Conservation (phyloP, 1,140 invertebrate genomes). For the Aphaenogaster floridana region DNA sequence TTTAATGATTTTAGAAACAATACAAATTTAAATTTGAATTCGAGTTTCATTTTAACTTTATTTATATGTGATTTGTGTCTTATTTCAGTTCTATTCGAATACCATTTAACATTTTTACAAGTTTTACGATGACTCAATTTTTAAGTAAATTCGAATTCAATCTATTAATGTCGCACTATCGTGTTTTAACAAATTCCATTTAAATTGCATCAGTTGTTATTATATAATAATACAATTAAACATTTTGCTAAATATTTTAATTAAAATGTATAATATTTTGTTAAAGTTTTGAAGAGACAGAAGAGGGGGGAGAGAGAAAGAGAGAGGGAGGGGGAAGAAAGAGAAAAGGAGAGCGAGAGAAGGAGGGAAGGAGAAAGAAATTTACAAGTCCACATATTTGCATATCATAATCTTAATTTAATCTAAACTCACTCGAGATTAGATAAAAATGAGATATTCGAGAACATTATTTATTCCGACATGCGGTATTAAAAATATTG, state of each 20-base stretch:
- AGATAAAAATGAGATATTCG: background rate
- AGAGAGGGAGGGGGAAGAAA: background rate
- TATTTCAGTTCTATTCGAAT: conserved; percentile 38
- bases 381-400: background rate
- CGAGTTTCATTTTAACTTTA: conserved; percentile 38
- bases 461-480: background rate
- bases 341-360: background rate
- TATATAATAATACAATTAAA: background rate
- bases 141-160: conserved; percentile 23
- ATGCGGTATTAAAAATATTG: background rate
- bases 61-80: conserved; percentile 33
- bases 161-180: background rate
- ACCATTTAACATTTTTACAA: conserved; percentile 38
- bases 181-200: conserved; percentile 23
- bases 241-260: background rate
- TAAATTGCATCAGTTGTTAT: background rate
- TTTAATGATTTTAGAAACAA: conserved; percentile 45
- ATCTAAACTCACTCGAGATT: background rate
- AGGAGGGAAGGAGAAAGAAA: background rate
- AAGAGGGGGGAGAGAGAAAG: background rate
- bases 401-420: background rate
- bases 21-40: conserved; percentile 43
- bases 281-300: background rate
- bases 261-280: background rate
- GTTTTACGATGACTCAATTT: conserved; percentile 34